Base-by-base conservation (phyloP, 2,888 invertebrate genomes). In the Strigamia maritima region DNA sequence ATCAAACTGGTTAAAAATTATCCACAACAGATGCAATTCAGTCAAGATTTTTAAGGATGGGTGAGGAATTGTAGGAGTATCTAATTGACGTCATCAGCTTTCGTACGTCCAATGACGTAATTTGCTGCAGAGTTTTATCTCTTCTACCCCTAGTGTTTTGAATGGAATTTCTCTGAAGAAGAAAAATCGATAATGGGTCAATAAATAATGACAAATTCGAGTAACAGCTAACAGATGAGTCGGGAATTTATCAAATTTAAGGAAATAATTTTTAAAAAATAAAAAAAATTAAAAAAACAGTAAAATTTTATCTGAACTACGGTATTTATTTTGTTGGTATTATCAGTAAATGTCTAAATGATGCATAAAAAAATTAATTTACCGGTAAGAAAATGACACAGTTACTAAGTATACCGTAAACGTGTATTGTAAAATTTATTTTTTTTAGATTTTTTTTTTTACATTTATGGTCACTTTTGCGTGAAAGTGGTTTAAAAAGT, bases 141-240 rank as follows among this genome's bases (percentile, higher is more conserved):
- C 24, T 7, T 19, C 60, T 24, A 65, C 60, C 60, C 60, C 24
- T 65, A 24, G 60, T 22, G 24, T 65, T 12, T n/a, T 65, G 24
- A 65, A 65, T 65, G 60, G 60, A 24, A 65, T 65, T 65, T 65
- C 60, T 65, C 60, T 65, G 60, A 24, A 65, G 24, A 24, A 24
- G 60, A 19, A 22, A 65, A 65, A 65, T 65, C 60, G 22, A 65
- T 80, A 80, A 49, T 40, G 10, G 22, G 65, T 79, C 3, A n/a
- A 54, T 40, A 22, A 22, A 76, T 77, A 60, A 76, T 75, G 40
- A 60, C 14, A 40, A 31, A 38, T 44, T 44, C 19, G 35, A 74
- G 16, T n/a, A n/a, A n/a, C 44, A 44, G 14, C 12, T 2, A 12
- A 38, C 12, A 44, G 2, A 16, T 14, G 14, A 7, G 44, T 44